Conservation (phyloP, 2,113 vertebrate species). For the Ovis aries region DNA sequence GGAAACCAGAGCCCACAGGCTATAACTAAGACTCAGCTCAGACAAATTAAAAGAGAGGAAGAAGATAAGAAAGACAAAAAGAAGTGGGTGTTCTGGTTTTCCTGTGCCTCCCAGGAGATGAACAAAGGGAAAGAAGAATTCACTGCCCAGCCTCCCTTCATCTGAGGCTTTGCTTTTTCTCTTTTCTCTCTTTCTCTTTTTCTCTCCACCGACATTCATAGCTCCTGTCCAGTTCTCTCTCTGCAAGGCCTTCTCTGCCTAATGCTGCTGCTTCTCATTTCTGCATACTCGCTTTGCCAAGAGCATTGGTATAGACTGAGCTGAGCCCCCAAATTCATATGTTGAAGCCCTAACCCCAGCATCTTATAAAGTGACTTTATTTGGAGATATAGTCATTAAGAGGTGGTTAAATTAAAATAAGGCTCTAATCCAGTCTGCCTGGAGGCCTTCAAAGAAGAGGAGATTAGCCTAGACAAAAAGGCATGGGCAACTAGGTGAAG, state of each 20-base stretch:
- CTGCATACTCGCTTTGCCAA: background rate
- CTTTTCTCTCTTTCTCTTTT: background rate
- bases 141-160: background rate
- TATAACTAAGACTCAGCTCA: background rate
- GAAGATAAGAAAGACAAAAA: background rate
- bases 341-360: background rate
- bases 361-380: background rate
- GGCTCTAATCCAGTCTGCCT: background rate
- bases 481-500: rapidly evolving
- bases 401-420: background rate
- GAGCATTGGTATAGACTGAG: background rate
- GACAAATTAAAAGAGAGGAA: background rate
- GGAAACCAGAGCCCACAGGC: background rate
- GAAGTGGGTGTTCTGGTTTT: background rate
- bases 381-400: background rate
- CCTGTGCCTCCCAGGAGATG: background rate
- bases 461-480: background rate
- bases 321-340: background rate
- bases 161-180: rapidly evolving
- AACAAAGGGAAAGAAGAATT: background rate
- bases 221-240: background rate
- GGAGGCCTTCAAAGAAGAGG: background rate
- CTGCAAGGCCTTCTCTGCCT: no score
- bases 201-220: background rate
- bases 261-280: rapidly evolving